Conservation (phyloP, 2,888 invertebrate genomes). For the Tuberolachnus salignus region DNA sequence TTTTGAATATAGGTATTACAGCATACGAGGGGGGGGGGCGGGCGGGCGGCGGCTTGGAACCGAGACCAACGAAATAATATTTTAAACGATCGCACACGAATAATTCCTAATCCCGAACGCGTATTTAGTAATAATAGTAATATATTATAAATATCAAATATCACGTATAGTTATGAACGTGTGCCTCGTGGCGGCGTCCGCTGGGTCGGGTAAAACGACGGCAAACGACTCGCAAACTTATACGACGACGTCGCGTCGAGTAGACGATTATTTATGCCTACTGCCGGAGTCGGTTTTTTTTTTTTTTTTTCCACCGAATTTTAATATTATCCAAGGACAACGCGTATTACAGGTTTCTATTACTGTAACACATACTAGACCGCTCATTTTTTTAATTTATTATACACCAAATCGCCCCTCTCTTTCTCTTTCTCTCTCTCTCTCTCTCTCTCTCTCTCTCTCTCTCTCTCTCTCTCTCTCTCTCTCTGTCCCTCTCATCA, state of each 20-base stretch:
- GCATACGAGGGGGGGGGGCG: too few species aligned
- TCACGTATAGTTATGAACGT: too few species aligned
- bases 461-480: background rate
- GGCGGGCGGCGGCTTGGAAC: too few species aligned
- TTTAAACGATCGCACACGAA: too few species aligned
- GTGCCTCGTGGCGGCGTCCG: background rate
- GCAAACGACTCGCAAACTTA: constrained; percentile 24
- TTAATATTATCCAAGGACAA: constrained; percentile 42
- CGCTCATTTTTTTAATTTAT: constrained; percentile 46
- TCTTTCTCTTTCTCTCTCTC: background rate
- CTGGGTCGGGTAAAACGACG: constrained; percentile 41
- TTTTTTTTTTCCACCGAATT: constrained; percentile 45
- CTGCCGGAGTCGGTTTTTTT: background rate
- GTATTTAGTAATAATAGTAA: too few species aligned
- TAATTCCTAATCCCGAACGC: too few species aligned
- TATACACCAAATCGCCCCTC: constrained; percentile 11
- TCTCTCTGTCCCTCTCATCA: background rate
- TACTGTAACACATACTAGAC: constrained; percentile 2
- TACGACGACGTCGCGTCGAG: too few species aligned
- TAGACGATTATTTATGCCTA: constrained; percentile 31
- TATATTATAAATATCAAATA: too few species aligned
- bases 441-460: background rate
- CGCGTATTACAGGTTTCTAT: constrained; percentile 50
- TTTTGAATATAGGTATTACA: too few species aligned
- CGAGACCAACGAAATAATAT: too few species aligned